Conservation (phyloP, 2,113 vertebrate species). For the Labrus mixtus region DNA sequence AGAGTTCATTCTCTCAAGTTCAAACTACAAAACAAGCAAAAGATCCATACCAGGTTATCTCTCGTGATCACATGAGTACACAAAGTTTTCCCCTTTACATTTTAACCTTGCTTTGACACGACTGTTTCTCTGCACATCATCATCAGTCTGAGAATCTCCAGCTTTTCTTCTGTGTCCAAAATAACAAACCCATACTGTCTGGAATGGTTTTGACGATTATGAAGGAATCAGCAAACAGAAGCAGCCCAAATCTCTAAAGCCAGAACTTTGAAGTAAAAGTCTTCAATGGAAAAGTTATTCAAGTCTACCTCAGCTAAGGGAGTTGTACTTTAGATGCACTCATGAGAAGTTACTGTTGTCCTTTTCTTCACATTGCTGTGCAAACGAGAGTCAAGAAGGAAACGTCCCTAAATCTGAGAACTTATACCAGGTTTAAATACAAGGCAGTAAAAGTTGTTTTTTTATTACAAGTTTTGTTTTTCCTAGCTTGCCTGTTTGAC, state of each 20-base stretch:
- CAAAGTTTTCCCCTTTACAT: background rate
- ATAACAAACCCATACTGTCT: constrained; percentile 13
- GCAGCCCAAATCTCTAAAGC: constrained; percentile 6
- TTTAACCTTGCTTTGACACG: background rate
- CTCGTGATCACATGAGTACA: background rate
- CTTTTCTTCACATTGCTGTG: constrained; percentile 5
- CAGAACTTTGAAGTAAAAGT: constrained; percentile 14
- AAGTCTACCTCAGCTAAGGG: constrained; percentile 1
- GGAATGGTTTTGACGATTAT: background rate
- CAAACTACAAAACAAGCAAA: background rate
- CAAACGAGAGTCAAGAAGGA: background rate
- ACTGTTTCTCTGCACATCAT: background rate
- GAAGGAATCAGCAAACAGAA: background rate
- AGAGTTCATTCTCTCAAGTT: background rate
- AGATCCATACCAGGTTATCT: background rate
- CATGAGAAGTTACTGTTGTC: constrained; percentile 13
- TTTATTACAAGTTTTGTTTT: background rate
- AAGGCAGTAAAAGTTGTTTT: background rate
- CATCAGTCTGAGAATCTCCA: constrained; percentile 6
- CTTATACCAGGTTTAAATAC: background rate
- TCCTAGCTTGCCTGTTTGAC: background rate
- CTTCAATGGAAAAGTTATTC: background rate
- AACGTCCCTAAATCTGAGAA: background rate
- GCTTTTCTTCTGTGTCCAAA: background rate
- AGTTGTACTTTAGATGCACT: constrained; percentile 24